Conservation (phyloP, 2,113 vertebrate species). For the Eurypyga helias region DNA sequence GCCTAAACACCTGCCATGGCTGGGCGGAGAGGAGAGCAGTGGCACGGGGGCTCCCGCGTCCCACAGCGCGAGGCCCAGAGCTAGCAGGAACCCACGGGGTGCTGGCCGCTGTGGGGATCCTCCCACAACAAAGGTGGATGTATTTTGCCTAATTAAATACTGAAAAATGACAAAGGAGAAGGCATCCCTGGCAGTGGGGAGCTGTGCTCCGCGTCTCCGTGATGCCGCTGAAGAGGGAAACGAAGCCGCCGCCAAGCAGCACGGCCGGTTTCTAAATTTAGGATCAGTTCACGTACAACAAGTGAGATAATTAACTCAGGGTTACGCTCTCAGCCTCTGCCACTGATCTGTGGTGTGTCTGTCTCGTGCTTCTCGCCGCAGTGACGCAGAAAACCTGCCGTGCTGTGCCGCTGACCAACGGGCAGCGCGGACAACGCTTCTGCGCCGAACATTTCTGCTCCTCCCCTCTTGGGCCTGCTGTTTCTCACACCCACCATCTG, state of each 20-base stretch:
- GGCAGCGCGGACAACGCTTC: not conserved
- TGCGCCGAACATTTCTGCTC: not conserved
- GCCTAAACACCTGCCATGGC: not conserved
- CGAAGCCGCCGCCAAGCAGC: accelerated
- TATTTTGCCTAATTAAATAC: not conserved
- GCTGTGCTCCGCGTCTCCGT: not conserved
- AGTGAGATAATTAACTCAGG: not conserved
- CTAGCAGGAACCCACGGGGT: not conserved
- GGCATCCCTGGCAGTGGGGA: not conserved
- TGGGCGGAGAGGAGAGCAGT: not conserved
- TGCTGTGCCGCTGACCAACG: accelerated
- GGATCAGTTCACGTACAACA: not conserved
- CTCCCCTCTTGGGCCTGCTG: not conserved
- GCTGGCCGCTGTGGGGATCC: accelerated
- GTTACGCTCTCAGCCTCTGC: not conserved
- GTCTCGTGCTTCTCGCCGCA: accelerated
- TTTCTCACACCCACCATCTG: not conserved
- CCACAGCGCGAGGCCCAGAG: accelerated
- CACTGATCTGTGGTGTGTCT: accelerated
- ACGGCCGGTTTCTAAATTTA: not conserved
- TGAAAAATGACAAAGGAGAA: not conserved
- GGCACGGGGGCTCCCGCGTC: not conserved
- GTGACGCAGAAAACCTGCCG: not conserved
- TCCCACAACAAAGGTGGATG: not conserved
- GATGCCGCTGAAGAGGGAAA: not conserved